Percentiles rank a stretch among this genome's conserved stretches.
phyloP scores from a whole-genome alignment of 2,113 vertebrate genomes.

The Gorilla gorilla region DNA sequence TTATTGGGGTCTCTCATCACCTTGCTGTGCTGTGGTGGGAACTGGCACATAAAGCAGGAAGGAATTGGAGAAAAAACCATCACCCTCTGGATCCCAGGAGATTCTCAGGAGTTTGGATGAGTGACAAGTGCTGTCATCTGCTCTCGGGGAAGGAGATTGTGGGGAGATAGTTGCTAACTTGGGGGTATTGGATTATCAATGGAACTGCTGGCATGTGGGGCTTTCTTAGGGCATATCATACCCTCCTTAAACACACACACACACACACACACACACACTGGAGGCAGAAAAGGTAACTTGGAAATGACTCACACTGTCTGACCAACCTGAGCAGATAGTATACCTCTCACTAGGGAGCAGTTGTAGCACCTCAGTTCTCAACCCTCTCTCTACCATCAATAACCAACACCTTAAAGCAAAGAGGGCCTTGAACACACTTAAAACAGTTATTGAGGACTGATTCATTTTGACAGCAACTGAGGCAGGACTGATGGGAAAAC shows the following conservation, averaged over 20 bases:
- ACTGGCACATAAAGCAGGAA: accelerated
- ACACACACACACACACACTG: neutral
- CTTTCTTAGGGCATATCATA: neutral
- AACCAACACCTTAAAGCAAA: neutral
- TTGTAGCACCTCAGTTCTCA: neutral
- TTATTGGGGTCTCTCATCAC: accelerated
- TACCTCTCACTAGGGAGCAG: neutral
- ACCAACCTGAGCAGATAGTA: neutral
- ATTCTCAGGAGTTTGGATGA: neutral
- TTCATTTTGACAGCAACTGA: accelerated
- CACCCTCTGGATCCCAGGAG: neutral
- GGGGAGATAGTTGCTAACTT: neutral
- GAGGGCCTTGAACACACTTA: neutral
- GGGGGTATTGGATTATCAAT: neutral
- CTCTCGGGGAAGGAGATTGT: neutral
- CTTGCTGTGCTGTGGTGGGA: accelerated
- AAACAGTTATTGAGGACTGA: accelerated
- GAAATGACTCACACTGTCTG: neutral
- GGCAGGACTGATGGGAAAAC: neutral
- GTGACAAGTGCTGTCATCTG: accelerated
- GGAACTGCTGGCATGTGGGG: neutral
- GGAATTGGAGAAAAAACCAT: accelerated
- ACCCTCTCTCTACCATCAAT: too few relatives aligned
- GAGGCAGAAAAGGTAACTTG: neutral
- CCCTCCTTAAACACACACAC: neutral